Conservation (phyloP, 1,140 invertebrate species). For the Diachasmimorpha longicaudata region DNA sequence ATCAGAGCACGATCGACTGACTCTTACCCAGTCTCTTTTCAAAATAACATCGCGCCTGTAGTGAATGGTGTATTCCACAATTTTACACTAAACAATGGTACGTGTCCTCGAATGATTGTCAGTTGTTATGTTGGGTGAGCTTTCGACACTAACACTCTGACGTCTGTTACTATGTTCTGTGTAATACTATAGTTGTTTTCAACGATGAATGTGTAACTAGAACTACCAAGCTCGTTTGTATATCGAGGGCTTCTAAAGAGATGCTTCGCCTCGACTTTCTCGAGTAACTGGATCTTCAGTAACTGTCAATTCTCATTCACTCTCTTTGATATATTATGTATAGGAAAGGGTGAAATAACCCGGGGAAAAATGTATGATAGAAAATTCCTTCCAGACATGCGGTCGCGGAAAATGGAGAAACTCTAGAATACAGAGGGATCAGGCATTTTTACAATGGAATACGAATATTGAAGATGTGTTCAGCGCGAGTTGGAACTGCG, state of each 20-base stretch:
- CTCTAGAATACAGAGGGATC: no score
- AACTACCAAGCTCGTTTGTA: neutral
- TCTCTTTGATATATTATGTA: neutral
- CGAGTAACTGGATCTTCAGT: neutral
- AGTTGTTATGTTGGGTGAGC: neutral
- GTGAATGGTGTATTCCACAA: neutral
- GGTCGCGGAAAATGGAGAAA: no score
- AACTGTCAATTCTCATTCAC: neutral
- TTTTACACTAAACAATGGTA: neutral
- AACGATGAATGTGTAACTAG: neutral
- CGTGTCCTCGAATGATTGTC: neutral
- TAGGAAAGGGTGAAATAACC: no score
- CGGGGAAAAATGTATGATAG: no score
- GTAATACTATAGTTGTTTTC: neutral
- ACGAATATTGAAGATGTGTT: no score
- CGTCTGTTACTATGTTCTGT: neutral
- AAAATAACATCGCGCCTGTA: no score
- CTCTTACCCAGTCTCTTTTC: neutral
- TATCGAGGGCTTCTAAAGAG: neutral
- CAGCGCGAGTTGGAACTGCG: no score
- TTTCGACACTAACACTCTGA: neutral
- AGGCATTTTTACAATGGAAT: no score
- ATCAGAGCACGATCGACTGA: neutral
- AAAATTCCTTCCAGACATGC: no score
- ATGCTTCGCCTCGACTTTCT: neutral